A percentile compares a stretch with the other conserved stretches of the same genome.
These are phyloP conservation scores for Pachycephus smyrnensis DNA, from an alignment of 2,888 invertebrate genomes.

Conservation along the genomic window DNA sequence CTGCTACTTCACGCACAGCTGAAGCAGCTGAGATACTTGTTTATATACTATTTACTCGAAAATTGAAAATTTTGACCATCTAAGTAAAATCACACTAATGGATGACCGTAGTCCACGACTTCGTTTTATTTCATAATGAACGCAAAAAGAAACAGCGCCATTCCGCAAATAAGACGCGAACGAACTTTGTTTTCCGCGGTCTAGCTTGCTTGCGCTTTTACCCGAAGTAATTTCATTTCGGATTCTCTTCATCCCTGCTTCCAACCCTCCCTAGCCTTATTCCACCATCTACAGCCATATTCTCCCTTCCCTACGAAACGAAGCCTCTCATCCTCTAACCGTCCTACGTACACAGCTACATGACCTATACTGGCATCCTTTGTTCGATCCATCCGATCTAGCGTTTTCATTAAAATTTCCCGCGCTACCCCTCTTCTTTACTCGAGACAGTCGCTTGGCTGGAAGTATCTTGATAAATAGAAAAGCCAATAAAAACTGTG, in stretches of 20 bases:
- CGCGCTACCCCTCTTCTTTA: slow-evolving; percentile 37
- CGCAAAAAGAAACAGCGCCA: not conserved
- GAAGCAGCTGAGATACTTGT: not conserved
- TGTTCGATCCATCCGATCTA: not conserved
- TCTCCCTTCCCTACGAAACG: not conserved
- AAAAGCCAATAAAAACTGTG: slow-evolving; percentile 22
- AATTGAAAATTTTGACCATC: not conserved
- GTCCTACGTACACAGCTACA: not conserved
- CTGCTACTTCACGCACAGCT: not conserved
- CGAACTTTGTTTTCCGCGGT: not conserved
- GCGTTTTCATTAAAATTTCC: slow-evolving; percentile 40
- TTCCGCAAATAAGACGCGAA: not conserved
- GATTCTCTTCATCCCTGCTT: not conserved
- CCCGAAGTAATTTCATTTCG: not conserved
- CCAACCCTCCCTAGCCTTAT: not conserved
- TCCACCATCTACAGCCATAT: not conserved
- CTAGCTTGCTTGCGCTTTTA: not conserved
- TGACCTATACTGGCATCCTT: not conserved
- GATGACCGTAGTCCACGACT: not conserved
- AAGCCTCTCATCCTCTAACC: not conserved
- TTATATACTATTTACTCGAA: not conserved
- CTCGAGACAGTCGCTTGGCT: slow-evolving; percentile 21
- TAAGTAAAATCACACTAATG: not conserved
- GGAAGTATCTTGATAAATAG: slow-evolving; percentile 38
- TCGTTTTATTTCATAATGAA: not conserved